phyloP scores from a whole-genome alignment of 64 coral and sea anemone species.

The Montipora sp. region DNA sequence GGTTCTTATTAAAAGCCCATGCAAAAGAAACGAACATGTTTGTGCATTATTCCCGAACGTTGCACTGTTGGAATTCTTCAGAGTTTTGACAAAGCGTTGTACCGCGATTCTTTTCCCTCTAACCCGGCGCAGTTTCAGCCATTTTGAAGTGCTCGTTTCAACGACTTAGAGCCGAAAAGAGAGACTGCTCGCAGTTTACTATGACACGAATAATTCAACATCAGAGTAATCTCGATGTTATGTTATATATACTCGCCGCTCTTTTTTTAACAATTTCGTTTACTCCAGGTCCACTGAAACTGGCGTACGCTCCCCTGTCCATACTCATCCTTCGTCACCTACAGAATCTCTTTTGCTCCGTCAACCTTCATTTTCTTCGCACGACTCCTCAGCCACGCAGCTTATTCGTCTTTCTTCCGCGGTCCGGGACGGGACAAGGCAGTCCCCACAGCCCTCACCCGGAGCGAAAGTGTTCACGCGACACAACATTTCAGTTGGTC shows the following conservation, averaged over 20 bases:
- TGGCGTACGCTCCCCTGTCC: not conserved
- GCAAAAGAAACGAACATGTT: no score
- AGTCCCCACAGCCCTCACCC: not conserved
- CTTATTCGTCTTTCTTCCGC: conserved; percentile 25
- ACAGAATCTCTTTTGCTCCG: not conserved
- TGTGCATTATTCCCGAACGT: no score
- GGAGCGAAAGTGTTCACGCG: conserved; percentile 12
- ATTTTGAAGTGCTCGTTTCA: no score
- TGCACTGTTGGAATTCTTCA: no score
- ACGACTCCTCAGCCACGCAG: not conserved
- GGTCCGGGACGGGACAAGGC: not conserved
- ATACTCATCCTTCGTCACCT: not conserved
- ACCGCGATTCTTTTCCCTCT: no score
- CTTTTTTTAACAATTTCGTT: not conserved
- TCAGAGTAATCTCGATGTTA: no score
- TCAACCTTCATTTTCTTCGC: conserved; percentile 1
- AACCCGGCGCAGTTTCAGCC: no score
- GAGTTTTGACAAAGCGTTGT: no score
- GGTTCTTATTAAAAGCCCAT: no score
- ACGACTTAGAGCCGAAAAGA: no score
- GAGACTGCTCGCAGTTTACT: no score
- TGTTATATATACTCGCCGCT: not conserved
- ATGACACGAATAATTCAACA: no score
- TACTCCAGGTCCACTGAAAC: not conserved
- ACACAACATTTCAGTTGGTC: conserved; percentile 4